phyloP scores from a whole-genome alignment of 2,888 invertebrate species.

The Monochamus alternatus region DNA sequence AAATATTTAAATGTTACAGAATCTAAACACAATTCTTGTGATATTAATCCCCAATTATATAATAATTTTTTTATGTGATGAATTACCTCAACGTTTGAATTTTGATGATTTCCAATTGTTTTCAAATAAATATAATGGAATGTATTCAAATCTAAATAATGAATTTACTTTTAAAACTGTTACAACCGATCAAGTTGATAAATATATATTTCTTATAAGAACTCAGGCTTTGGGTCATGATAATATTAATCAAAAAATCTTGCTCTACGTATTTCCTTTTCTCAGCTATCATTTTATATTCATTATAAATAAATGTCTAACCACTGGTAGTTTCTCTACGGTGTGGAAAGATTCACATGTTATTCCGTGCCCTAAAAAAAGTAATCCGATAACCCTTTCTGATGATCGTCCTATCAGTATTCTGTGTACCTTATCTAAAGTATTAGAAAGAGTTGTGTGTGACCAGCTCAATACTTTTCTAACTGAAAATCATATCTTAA shows the following conservation, averaged over 20 bases:
- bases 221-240: neutral
- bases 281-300: neutral
- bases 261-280: neutral
- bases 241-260: neutral
- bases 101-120: neutral
- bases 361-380: slow-evolving; percentile 1
- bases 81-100: neutral
- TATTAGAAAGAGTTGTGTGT: neutral
- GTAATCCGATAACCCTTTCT: neutral
- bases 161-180: neutral
- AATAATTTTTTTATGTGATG: neutral
- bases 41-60: neutral
- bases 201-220: neutral
- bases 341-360: neutral
- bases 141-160: neutral
- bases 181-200: neutral
- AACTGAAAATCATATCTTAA: neutral
- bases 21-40: neutral
- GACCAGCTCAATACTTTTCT: neutral
- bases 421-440: neutral
- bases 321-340: neutral
- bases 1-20: neutral
- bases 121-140: neutral
- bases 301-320: slow-evolving; percentile 1
- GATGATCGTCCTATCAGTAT: slow-evolving; percentile 1